phyloP scores from a whole-genome alignment of 2,888 invertebrate species.

The Hypomecis punctinalis region DNA sequence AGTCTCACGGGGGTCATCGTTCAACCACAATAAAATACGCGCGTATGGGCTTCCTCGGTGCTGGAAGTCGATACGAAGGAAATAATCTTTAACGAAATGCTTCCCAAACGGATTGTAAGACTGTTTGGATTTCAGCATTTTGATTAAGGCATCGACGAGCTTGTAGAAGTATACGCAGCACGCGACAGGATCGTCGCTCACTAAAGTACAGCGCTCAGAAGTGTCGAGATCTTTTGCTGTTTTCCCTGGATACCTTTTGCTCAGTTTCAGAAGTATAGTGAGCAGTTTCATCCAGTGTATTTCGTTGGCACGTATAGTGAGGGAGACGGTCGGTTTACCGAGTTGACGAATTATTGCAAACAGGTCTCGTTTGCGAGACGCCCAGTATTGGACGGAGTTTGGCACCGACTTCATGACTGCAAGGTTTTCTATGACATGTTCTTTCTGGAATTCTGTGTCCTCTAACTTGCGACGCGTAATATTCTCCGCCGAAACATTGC shows the following conservation, averaged over 20 bases:
- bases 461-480: slow-evolving; percentile 53
- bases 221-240: slow-evolving; percentile 37
- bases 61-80: slow-evolving; percentile 62
- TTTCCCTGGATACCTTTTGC: slow-evolving; percentile 39
- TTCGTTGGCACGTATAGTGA: slow-evolving; percentile 65
- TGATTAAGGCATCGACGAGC: slow-evolving; percentile 50
- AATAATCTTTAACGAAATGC: slow-evolving; percentile 54
- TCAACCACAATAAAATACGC: slow-evolving; percentile 64
- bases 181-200: slow-evolving; percentile 53
- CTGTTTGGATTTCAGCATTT: slow-evolving; percentile 48
- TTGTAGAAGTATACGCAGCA: slow-evolving; percentile 57
- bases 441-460: slow-evolving; percentile 52
- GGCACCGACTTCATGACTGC: slow-evolving; percentile 59
- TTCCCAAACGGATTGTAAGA: slow-evolving; percentile 52
- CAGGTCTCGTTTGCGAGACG: slow-evolving; percentile 52
- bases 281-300: slow-evolving; percentile 57
- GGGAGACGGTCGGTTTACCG: slow-evolving; percentile 56
- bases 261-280: slow-evolving; percentile 55
- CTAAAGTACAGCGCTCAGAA: slow-evolving; percentile 38
- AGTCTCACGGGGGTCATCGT: slow-evolving; percentile 55
- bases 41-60: slow-evolving; percentile 63
- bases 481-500: slow-evolving; percentile 45
- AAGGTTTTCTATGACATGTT: slow-evolving; percentile 50
- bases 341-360: slow-evolving; percentile 56
- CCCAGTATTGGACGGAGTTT: slow-evolving; percentile 64